These are phyloP conservation scores for Mastomys natalensis DNA, from an alignment of 2,113 vertebrate genomes.

Conservation along the genomic window DNA sequence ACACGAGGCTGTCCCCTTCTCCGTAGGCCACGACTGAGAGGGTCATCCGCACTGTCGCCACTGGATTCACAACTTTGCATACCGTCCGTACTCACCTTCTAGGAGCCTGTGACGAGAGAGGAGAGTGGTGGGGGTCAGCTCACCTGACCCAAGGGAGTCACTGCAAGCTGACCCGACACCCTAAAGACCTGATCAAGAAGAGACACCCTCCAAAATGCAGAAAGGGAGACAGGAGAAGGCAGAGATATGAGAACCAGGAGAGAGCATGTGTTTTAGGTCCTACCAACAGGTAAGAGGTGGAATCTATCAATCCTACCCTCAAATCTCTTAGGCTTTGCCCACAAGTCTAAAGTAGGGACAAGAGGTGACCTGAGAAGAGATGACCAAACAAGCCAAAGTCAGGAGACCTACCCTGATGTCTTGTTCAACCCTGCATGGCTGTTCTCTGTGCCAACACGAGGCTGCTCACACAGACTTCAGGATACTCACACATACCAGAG, in stretches of 20 bases:
- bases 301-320: neutral
- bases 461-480: neutral
- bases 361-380: neutral
- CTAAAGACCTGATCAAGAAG: neutral
- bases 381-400: neutral
- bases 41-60: slow-evolving; percentile 99
- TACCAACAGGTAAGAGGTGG: neutral
- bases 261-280: neutral
- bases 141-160: neutral
- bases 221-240: neutral
- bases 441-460: neutral
- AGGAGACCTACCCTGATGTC: neutral
- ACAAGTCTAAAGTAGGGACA: neutral
- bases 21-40: slow-evolving; percentile 96
- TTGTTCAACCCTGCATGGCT: neutral
- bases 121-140: neutral
- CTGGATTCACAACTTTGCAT: slow-evolving; percentile 99
- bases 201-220: neutral
- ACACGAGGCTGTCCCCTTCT: slow-evolving; percentile 98
- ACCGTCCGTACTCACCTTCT: slow-evolving; percentile 97
- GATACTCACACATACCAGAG: neutral
- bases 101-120: slow-evolving; percentile 85
- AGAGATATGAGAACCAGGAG: neutral
- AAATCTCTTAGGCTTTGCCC: neutral
- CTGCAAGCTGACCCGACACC: neutral